These are phyloP conservation scores for Python bivittatus DNA, from an alignment of 2,113 vertebrate genomes.

Conservation along the genomic window DNA sequence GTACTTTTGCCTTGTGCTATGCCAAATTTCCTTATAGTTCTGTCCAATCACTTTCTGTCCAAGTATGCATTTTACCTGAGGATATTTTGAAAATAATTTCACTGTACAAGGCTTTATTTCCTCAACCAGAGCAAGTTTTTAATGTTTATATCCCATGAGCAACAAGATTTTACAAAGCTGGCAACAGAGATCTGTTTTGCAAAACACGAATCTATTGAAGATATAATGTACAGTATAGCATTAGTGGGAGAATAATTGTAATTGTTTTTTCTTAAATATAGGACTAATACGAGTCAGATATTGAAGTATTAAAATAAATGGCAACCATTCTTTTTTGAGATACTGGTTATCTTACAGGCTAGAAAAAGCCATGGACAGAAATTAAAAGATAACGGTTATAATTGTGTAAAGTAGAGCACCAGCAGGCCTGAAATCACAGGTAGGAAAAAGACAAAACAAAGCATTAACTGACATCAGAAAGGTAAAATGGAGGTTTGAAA, in stretches of 20 bases:
- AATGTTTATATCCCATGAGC: neutral
- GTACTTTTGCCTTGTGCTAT: neutral
- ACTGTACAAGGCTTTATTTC: neutral
- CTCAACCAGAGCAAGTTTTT: neutral
- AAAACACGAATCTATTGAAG: neutral
- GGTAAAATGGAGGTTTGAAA: neutral
- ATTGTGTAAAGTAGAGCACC: neutral
- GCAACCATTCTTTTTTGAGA: neutral
- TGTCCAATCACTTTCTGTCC: neutral
- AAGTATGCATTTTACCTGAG: neutral
- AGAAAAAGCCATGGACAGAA: neutral
- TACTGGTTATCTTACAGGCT: neutral
- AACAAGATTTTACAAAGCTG: neutral
- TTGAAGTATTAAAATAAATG: neutral
- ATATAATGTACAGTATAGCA: neutral
- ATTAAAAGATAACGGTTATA: neutral
- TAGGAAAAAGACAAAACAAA: neutral
- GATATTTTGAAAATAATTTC: neutral
- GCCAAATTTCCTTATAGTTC: neutral
- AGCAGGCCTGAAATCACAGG: neutral
- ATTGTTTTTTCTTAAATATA: neutral
- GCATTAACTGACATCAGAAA: neutral
- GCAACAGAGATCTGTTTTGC: neutral
- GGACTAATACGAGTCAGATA: neutral
- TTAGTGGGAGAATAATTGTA: neutral